Percentiles rank a stretch among this genome's conserved stretches.
phyloP scores from a whole-genome alignment of 2,113 vertebrate genomes.

The Herpetotheres cachinnans region DNA sequence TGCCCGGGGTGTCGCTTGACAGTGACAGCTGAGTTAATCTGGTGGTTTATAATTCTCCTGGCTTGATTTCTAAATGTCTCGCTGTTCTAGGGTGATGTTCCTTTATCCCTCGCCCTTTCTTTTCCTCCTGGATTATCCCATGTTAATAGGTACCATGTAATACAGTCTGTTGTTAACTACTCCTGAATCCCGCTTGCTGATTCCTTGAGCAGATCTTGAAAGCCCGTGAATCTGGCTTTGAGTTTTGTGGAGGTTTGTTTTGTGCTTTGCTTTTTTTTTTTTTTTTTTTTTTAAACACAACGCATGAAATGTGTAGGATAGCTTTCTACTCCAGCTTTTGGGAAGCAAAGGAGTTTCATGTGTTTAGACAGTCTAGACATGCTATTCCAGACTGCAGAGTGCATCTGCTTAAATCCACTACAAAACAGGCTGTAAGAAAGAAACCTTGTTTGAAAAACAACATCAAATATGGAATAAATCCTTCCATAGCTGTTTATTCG shows the following conservation, averaged over 20 bases:
- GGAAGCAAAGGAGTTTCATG: neutral
- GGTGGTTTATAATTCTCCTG: neutral
- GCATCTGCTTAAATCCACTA: neutral
- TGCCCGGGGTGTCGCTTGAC: neutral
- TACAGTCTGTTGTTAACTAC: neutral
- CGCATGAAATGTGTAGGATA: neutral
- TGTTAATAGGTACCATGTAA: neutral
- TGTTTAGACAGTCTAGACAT: neutral
- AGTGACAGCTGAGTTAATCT: neutral
- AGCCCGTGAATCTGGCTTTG: neutral
- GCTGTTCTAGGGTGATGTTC: neutral
- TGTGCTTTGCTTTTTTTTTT: neutral
- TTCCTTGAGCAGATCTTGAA: constrained; percentile 33
- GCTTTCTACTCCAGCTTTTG: neutral
- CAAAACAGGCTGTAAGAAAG: neutral
- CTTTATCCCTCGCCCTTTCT: constrained; percentile 19
- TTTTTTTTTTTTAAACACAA: neutral
- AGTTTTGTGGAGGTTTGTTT: neutral
- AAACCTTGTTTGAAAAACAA: neutral
- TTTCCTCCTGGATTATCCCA: constrained; percentile 39
- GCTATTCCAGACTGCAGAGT: neutral
- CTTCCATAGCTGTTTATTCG: neutral
- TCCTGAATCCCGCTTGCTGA: constrained; percentile 1
- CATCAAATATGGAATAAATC: neutral
- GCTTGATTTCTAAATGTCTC: neutral